A percentile compares a stretch with the other conserved stretches of the same genome.
phyloP scores from a whole-genome alignment of 2,113 vertebrate species.

The Oncorhynchus masou region DNA sequence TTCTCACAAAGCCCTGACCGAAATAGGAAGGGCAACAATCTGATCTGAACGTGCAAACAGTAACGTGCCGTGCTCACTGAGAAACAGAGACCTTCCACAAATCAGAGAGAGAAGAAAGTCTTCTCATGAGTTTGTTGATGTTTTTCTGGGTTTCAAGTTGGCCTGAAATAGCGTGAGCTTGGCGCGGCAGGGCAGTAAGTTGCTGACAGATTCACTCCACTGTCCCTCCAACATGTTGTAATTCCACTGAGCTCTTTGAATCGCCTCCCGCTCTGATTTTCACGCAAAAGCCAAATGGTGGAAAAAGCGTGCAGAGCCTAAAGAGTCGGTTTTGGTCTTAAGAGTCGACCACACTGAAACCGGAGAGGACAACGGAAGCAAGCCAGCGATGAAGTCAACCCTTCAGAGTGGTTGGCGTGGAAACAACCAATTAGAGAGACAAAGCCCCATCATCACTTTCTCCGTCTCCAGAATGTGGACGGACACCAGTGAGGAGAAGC shows the following conservation, averaged over 20 bases:
- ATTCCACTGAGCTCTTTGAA: conserved; percentile 8
- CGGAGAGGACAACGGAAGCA: conserved; percentile 20
- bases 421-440: conserved; percentile 51
- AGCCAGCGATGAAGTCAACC: conserved; percentile 53
- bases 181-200: background rate
- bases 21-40: conserved; percentile 14
- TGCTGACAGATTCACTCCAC: conserved; percentile 34
- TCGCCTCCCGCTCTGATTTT: conserved; percentile 15
- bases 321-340: conserved; percentile 11
- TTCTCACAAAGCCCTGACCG: conserved; percentile 17
- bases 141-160: background rate
- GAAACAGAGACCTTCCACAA: background rate
- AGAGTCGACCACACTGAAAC: conserved; percentile 38
- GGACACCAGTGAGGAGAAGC: conserved; percentile 6
- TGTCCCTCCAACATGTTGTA: conserved; percentile 12
- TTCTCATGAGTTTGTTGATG: background rate
- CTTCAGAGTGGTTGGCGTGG: conserved; percentile 43
- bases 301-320: conserved; percentile 26
- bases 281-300: conserved; percentile 19
- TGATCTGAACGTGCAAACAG: background rate
- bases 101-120: background rate
- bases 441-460: conserved; percentile 35
- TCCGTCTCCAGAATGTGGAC: background rate
- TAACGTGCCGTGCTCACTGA: background rate
- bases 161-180: background rate